Percentiles rank a stretch among this genome's conserved stretches.
phyloP scores from a whole-genome alignment of 1,140 invertebrate genomes.

The Pissodes strobi region DNA sequence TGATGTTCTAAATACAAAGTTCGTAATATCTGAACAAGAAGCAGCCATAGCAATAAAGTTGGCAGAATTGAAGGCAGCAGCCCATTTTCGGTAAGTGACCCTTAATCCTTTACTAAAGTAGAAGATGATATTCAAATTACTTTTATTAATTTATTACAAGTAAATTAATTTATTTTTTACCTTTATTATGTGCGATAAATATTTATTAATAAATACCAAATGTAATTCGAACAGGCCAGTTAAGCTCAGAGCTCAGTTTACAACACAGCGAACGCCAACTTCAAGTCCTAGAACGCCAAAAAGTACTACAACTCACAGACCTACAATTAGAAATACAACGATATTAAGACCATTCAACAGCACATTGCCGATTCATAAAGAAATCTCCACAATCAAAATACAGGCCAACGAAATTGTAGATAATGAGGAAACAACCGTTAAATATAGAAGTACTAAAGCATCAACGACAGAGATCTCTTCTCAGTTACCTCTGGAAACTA shows the following conservation, averaged over 20 bases:
- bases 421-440: no score
- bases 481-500: not conserved
- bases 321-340: no score
- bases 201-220: constrained; percentile 32
- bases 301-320: no score
- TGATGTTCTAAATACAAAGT: constrained; percentile 61
- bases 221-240: constrained; percentile 35
- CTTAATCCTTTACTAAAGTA: constrained; percentile 52
- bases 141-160: constrained; percentile 2
- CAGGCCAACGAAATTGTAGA: no score
- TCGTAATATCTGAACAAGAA: constrained; percentile 60
- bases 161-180: not conserved
- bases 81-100: constrained; percentile 62
- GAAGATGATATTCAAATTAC: not conserved
- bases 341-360: no score
- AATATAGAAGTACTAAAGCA: no score
- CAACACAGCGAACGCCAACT: not conserved
- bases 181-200: not conserved
- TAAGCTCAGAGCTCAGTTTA: constrained; percentile 4
- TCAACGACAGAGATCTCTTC: not conserved
- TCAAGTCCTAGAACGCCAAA: no score
- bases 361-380: no score
- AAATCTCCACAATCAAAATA: no score
- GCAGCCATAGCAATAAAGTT: constrained; percentile 58
- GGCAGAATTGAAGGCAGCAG: constrained; percentile 58